Percentiles rank a stretch among this genome's conserved stretches.
Evolutionary conservation across 2,113 vertebrate species (phyloP).

Genomic region (Anseranas semipalmata): DNA sequence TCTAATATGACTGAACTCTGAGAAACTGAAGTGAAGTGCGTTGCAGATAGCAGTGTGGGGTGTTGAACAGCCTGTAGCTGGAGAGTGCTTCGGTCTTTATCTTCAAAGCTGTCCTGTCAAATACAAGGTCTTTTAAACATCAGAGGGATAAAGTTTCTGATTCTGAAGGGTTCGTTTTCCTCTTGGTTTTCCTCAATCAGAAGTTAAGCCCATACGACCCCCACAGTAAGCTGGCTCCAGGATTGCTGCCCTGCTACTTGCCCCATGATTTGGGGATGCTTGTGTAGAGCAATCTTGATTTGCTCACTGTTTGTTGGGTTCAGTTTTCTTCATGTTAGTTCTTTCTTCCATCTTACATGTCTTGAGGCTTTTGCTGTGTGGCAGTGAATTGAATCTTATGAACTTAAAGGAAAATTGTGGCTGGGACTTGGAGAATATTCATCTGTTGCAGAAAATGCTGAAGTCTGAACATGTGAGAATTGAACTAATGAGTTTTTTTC

Average conservation of each 20-base stretch:
- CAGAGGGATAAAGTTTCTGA: conserved; percentile 81
- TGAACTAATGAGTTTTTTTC: conserved; percentile 33
- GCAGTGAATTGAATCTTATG: neutral
- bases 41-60: conserved; percentile 59
- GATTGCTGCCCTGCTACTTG: conserved; percentile 61
- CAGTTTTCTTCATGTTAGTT: conserved; percentile 46
- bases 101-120: conserved; percentile 81
- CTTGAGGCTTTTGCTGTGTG: conserved; percentile 45
- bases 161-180: conserved; percentile 72
- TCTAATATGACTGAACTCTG: conserved; percentile 30
- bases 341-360: conserved; percentile 1
- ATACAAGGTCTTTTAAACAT: conserved; percentile 79
- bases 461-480: conserved; percentile 52
- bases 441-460: conserved; percentile 59
- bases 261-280: conserved; percentile 60
- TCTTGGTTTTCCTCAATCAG: conserved; percentile 78
- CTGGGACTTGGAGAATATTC: conserved; percentile 34
- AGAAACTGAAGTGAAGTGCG: conserved; percentile 46
- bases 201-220: conserved; percentile 74
- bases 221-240: conserved; percentile 59
- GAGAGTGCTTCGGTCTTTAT: conserved; percentile 62
- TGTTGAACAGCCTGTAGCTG: conserved; percentile 77
- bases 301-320: conserved; percentile 64
- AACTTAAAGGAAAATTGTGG: conserved; percentile 59
- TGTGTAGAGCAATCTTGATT: conserved; percentile 46